A percentile compares a stretch with the other conserved stretches of the same genome.
phyloP scores from a whole-genome alignment of 2,797 vertebrate species.

The Manis crassicaudata region DNA sequence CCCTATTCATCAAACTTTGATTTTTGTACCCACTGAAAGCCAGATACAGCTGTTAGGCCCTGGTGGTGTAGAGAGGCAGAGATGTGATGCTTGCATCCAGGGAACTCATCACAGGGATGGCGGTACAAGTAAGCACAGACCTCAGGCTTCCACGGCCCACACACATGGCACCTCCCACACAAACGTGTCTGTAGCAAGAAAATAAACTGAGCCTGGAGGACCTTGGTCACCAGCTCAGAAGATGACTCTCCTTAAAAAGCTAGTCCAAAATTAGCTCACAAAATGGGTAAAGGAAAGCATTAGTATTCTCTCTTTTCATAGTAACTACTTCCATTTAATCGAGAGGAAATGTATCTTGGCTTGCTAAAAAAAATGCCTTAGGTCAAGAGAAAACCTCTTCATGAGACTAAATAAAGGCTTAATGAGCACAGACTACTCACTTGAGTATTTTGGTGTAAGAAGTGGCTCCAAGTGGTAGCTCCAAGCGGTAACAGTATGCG shows the following conservation, averaged over 20 bases:
- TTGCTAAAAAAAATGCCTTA: background rate
- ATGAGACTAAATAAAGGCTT: background rate
- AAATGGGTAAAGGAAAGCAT: background rate
- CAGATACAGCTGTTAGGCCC: background rate
- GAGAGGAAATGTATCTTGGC: background rate
- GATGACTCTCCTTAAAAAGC: background rate
- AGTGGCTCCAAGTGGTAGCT: background rate
- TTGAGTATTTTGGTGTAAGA: background rate
- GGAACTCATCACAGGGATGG: background rate
- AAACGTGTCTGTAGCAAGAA: background rate
- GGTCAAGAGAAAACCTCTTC: background rate
- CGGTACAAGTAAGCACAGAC: accelerated
- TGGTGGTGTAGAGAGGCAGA: background rate
- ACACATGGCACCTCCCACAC: too few relatives aligned
- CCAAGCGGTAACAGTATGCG: background rate
- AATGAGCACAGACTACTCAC: background rate
- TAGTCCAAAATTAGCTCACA: background rate
- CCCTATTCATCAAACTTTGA: background rate
- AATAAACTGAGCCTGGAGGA: background rate
- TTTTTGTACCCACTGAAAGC: background rate
- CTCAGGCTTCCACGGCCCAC: background rate
- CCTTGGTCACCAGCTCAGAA: background rate
- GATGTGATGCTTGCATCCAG: background rate
- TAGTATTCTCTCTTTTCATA: background rate
- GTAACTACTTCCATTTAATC: background rate